phyloP scores from a whole-genome alignment of 2,888 invertebrate genomes.

The Melanophora roralis region DNA sequence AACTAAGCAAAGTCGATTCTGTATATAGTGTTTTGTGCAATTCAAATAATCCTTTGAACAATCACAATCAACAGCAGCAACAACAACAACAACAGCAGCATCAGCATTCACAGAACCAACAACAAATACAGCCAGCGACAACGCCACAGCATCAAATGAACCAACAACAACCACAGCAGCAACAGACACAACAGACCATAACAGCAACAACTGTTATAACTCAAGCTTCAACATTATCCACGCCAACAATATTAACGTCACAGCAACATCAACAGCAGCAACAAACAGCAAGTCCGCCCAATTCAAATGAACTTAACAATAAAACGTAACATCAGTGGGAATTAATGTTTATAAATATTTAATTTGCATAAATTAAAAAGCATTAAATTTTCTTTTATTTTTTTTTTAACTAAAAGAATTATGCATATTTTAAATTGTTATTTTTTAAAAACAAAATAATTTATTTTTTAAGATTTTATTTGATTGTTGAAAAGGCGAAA shows the following conservation, averaged over 20 bases:
- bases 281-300: constrained; percentile 76
- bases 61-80: constrained; percentile 67
- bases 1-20: constrained; percentile 96
- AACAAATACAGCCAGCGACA: constrained; percentile 67
- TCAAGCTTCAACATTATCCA: constrained; percentile 66
- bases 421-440: constrained; percentile 35
- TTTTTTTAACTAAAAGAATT: constrained; percentile 7
- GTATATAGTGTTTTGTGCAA: constrained; percentile 96
- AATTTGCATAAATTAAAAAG: constrained; percentile 64
- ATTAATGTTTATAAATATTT: constrained; percentile 78
- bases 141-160: constrained; percentile 65
- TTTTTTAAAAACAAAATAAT: constrained; percentile 9
- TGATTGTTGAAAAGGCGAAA: constrained; percentile 31
- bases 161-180: constrained; percentile 70
- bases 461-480: constrained; percentile 49
- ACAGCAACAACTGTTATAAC: constrained; percentile 73
- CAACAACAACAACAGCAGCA: constrained; percentile 69
- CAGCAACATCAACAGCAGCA: constrained; percentile 66
- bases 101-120: constrained; percentile 68
- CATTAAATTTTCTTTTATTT: constrained; percentile 20
- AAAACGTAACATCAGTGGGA: constrained; percentile 78
- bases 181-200: constrained; percentile 74
- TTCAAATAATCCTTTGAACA: constrained; percentile 87
- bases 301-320: constrained; percentile 75
- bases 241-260: constrained; percentile 67